Percentiles rank a stretch among this genome's conserved stretches.
Evolutionary conservation across 2,888 invertebrate species (phyloP).

Genomic region (Smittia aterrima): DNA sequence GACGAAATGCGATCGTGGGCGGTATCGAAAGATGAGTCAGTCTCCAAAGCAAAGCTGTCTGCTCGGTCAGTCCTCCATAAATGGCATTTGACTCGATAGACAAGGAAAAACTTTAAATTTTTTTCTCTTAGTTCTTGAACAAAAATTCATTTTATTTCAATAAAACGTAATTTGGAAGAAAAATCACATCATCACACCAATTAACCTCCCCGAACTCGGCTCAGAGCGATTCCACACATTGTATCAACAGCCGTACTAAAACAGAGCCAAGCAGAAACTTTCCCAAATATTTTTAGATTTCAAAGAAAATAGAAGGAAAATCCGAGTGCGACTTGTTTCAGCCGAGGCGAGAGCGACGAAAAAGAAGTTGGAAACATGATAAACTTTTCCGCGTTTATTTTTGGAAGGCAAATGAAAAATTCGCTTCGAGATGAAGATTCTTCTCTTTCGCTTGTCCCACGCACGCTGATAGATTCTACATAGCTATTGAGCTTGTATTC

Average conservation of each 20-base stretch:
- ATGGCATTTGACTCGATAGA: not conserved
- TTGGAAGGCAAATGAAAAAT: slow-evolving; percentile 12
- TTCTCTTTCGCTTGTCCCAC: no score
- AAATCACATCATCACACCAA: no score
- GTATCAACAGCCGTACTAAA: no score
- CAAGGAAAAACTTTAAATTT: not conserved
- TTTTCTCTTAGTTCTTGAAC: not conserved
- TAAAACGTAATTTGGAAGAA: no score
- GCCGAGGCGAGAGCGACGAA: not conserved
- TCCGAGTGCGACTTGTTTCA: not conserved
- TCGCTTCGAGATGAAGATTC: not conserved
- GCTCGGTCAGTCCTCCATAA: not conserved
- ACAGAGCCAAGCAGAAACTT: no score
- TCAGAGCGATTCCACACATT: no score
- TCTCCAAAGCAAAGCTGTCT: not conserved
- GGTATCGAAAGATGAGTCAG: not conserved
- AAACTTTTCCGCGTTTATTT: slow-evolving; percentile 38
- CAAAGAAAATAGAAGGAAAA: not conserved
- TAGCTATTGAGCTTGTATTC: not conserved
- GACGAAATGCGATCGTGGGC: not conserved
- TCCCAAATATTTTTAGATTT: not conserved
- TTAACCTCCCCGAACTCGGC: no score
- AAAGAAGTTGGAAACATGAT: not conserved
- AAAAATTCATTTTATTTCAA: not conserved
- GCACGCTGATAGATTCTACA: no score